A percentile compares a stretch with the other conserved stretches of the same genome.
Evolutionary conservation across 35 echinoderm and acorn worm species (phyloP).

Genomic region (Ptychodera flava): DNA sequence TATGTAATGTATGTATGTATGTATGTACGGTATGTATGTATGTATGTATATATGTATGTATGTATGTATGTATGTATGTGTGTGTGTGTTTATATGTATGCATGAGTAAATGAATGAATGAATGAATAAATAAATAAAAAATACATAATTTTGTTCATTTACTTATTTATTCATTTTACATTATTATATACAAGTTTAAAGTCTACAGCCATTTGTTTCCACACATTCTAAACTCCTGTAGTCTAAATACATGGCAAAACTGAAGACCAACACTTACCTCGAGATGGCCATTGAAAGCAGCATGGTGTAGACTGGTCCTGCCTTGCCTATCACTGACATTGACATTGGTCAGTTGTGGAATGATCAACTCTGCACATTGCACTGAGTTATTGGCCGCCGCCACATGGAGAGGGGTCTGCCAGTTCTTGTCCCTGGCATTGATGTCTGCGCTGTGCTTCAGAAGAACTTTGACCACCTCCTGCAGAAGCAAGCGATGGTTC

Average conservation of each 20-base stretch:
- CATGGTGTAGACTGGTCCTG: constrained; percentile 96
- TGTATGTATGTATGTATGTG: too few relatives aligned
- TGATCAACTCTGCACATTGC: constrained; percentile 72
- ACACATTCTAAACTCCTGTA: too few relatives aligned
- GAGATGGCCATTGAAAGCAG: constrained; percentile 96
- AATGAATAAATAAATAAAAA: constrained; percentile 21
- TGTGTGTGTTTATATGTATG: too few relatives aligned
- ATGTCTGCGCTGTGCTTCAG: constrained; percentile 93
- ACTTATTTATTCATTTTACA: background rate
- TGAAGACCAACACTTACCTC: constrained; percentile 31
- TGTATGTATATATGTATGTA: too few relatives aligned
- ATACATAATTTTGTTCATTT: constrained; percentile 20
- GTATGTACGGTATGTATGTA: too few relatives aligned
- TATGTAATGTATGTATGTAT: too few relatives aligned
- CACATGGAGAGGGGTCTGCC: constrained; percentile 97
- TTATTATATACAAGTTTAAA: background rate
- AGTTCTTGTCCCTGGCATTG: constrained; percentile 97
- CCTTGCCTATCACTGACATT: constrained; percentile 87
- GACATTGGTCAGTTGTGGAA: constrained; percentile 68
- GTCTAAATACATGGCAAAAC: too few relatives aligned
- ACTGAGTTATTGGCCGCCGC: constrained; percentile 88
- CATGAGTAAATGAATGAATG: too few relatives aligned
- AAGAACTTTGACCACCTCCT: constrained; percentile 83
- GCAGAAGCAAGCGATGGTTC: background rate
- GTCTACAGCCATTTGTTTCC: too few relatives aligned